Evolutionary conservation across 30 jellyfish, hydroid and myxozoan genomes (phyloP), one percentile per base, ranked within the genome.

Genomic region (Calvadosia cruxmelitensis): DNA sequence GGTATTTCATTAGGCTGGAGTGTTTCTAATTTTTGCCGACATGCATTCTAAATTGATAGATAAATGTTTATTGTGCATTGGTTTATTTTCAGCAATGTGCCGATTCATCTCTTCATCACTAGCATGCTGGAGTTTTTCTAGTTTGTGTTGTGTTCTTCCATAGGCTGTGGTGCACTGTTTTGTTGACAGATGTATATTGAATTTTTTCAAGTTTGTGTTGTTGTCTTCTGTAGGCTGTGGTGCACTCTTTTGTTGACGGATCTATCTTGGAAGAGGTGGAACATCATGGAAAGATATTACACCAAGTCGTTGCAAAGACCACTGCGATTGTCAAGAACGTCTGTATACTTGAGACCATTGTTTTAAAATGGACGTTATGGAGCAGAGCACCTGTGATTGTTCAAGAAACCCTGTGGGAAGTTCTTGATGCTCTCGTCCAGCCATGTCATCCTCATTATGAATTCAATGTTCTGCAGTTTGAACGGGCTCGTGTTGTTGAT

Each of bases 401-500:
- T 15, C 98, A 89, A 32, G 94, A 80, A 53, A 30, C 76, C 1
- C 68, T 82, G 33, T 80, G 94, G 93, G 70, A 48, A 42, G 84
- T 81, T 15, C 32, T 89, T 42, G 80, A 89, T 33, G 51, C 84
- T 29, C 84, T 89, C 27, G 87, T 89, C 20, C 84, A 93, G 2
- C 83, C 88, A 15, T 52, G 33, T 33, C 95, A 89, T 67, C 98
- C 95, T 0, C 69, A 76, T 73, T 62, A 27, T 0, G 33, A 70
- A 12, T 81, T 89, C 75, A 89, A 89, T 63, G 67, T 82, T 0
- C 61, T 71, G 64, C 98, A 89, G 79, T 89, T 89, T 73, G 86
- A 89, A 32, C 92, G 98, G 0, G 98, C 92, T 12, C 61, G 98
- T 29, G 93, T 89, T 24, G 92, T 89, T 33, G 98, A 89, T 26